Percentiles rank a stretch among this genome's conserved stretches.
Evolutionary conservation across 2,113 vertebrate species (phyloP).

Genomic region (Apistogramma diplotaenia): DNA sequence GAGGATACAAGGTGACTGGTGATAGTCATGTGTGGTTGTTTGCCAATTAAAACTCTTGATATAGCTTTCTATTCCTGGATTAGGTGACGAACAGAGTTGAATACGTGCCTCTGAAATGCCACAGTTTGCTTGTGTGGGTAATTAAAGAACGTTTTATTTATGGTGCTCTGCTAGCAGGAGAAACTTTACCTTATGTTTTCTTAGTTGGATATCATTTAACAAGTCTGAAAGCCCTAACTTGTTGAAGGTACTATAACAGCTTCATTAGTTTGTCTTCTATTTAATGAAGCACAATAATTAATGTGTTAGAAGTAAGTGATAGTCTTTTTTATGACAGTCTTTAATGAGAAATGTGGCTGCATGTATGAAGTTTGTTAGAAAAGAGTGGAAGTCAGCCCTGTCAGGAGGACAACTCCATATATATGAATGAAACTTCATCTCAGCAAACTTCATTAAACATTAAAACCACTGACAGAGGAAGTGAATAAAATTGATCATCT

Average conservation of each 20-base stretch:
- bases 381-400: background rate
- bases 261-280: constrained; percentile 35
- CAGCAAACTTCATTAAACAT: background rate
- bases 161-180: background rate
- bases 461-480: background rate
- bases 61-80: constrained; percentile 62
- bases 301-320: background rate
- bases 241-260: constrained; percentile 14
- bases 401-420: background rate
- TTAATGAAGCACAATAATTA: constrained; percentile 11
- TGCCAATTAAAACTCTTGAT: constrained; percentile 60
- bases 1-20: constrained; percentile 50
- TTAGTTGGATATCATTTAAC: background rate
- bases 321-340: background rate
- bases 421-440: background rate
- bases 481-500: background rate
- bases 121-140: constrained; percentile 13
- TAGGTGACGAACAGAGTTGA: constrained; percentile 40
- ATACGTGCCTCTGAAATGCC: constrained; percentile 1
- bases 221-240: background rate
- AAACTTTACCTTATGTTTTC: constrained; percentile 13
- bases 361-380: background rate
- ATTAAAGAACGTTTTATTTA: constrained; percentile 48
- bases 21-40: constrained; percentile 51
- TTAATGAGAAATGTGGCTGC: constrained; percentile 15